These are phyloP conservation scores for Euthynnus affinis DNA, from an alignment of 2,797 vertebrate genomes.

Conservation along the genomic window DNA sequence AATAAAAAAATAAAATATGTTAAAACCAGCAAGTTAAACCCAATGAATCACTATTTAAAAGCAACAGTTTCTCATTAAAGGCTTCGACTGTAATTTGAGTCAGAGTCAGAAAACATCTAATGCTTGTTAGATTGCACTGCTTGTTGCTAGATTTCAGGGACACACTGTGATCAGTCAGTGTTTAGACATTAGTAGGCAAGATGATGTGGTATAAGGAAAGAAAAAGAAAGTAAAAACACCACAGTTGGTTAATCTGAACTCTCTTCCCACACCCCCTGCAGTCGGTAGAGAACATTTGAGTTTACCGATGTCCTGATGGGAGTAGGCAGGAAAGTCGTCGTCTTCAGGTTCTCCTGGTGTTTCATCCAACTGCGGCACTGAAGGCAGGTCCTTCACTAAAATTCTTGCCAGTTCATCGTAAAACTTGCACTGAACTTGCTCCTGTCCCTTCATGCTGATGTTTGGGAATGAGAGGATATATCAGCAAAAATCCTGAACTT, in stretches of 20 bases:
- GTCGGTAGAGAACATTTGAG: not conserved
- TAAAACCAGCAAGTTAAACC: not conserved
- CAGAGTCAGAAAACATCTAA: not conserved
- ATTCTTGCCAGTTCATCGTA: conserved; percentile 82
- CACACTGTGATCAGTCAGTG: not conserved
- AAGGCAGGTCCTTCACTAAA: conserved; percentile 72
- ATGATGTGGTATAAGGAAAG: not conserved
- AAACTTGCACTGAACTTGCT: conserved; percentile 80
- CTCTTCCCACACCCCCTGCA: too few species aligned
- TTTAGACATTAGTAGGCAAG: not conserved
- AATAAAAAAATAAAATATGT: too few species aligned
- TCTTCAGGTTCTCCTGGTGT: conserved; percentile 66
- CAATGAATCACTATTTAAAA: not conserved
- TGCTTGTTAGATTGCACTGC: not conserved
- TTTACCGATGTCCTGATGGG: conserved; percentile 75
- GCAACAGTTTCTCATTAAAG: not conserved
- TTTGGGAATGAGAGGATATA: not conserved
- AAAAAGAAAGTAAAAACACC: conserved; percentile 2
- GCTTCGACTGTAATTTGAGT: not conserved
- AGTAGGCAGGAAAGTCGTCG: conserved; percentile 53
- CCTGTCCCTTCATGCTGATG: conserved; percentile 71
- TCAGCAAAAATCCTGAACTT: not conserved
- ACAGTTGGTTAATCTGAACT: not conserved
- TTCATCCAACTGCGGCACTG: conserved; percentile 56
- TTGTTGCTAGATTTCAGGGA: not conserved